Evolutionary conservation across 2,888 invertebrate species (phyloP).

Genomic region (Norana najaformis): DNA sequence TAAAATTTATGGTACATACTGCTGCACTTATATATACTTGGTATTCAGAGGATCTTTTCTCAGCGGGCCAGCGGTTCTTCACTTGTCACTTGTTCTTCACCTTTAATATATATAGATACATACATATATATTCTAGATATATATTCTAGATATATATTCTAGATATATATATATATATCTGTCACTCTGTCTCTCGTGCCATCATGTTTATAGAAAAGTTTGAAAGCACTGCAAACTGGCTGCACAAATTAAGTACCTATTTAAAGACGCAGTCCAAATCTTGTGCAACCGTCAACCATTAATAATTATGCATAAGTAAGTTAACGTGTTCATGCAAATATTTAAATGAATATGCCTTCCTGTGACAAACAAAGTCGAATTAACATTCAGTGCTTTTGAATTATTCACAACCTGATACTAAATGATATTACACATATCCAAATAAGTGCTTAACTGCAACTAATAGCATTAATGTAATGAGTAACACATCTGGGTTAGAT

Average conservation of each 20-base stretch:
- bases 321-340: conserved; percentile 1
- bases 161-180: not conserved
- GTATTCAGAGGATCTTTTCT: not conserved
- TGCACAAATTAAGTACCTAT: not conserved
- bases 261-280: not conserved
- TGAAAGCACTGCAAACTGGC: not conserved
- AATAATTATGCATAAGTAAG: conserved; percentile 13
- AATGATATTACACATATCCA: not conserved
- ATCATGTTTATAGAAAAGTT: not conserved
- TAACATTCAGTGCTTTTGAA: conserved; percentile 3
- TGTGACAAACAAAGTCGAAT: not conserved
- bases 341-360: not conserved
- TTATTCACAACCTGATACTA: conserved; percentile 13
- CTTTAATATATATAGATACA: too few relatives aligned
- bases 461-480: not conserved
- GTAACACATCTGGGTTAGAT: not conserved
- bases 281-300: not conserved
- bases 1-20: not conserved
- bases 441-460: conserved; percentile 5
- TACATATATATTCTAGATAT: too few relatives aligned
- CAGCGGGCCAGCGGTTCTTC: not conserved
- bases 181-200: too few relatives aligned
- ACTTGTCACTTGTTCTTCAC: too few relatives aligned
- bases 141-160: too few relatives aligned
- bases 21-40: not conserved